A percentile compares a stretch with the other conserved stretches of the same genome.
phyloP scores from a whole-genome alignment of 1,140 invertebrate species.

The Tetramorium alpestre region DNA sequence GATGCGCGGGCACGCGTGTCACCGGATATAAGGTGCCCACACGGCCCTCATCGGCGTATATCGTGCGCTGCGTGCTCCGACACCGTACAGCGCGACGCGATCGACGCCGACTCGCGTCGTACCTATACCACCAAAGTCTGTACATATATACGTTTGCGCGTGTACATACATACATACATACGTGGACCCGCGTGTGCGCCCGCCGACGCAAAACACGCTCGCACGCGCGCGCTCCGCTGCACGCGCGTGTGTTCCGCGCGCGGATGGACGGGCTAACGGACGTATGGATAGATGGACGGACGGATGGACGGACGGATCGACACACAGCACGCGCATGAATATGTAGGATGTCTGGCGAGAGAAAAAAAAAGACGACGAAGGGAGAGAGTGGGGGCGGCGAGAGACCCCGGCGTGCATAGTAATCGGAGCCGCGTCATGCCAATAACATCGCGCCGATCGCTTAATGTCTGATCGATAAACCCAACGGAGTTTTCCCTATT shows the following conservation, averaged over 20 bases:
- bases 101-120: background rate
- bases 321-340: constrained; percentile 82
- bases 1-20: constrained; percentile 83
- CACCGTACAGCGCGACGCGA: background rate
- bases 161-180: background rate
- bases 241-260: constrained; percentile 38
- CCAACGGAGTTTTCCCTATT: constrained; percentile 50
- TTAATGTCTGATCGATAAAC: constrained; percentile 79
- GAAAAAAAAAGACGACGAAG: constrained; percentile 65
- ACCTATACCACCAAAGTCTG: too few relatives aligned
- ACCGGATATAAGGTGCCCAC: constrained; percentile 83
- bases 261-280: constrained; percentile 21
- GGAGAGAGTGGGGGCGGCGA: constrained; percentile 74
- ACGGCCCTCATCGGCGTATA: constrained; percentile 41
- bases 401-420: constrained; percentile 77
- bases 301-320: constrained; percentile 72
- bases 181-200: background rate
- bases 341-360: constrained; percentile 80
- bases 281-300: constrained; percentile 24
- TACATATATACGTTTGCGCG: background rate
- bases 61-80: constrained; percentile 11
- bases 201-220: constrained; percentile 64
- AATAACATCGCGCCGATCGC: constrained; percentile 81
- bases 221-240: constrained; percentile 48
- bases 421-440: constrained; percentile 81